Evolutionary conservation across 2,888 invertebrate genomes (phyloP), one percentile per base, ranked within the genome.

Genomic region (Gerris lacustris): DNA sequence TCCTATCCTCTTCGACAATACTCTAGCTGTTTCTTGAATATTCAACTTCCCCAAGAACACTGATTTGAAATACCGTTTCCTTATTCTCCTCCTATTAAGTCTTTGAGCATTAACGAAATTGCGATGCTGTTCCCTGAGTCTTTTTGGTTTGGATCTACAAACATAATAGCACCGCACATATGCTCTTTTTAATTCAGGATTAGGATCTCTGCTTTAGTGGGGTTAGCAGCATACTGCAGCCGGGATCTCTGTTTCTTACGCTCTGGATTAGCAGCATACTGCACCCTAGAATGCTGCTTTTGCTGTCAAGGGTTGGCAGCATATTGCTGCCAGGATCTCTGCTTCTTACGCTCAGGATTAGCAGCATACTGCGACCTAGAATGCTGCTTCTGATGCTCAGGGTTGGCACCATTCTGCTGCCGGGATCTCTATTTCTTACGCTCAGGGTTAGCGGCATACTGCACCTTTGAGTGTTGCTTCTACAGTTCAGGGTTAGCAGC

Each of bases 11-110:
- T n/a, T n/a, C n/a, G n/a, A n/a, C n/a, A n/a, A n/a, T n/a, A n/a
- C 47, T 69, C 7, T 73, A 68, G 18, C 45, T 68, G 17, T 66
- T 63, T 44, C n/a, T 45, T 74, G 18, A 45, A 11, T 44, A 43
- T 71, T 68, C 66, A 47, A 45, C 45, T 71, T 45, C 44, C n/a
- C 69, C 43, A 47, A 45, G 67, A 45, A 63, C 11, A 62, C 63
- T 44, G 64, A 43, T 44, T 9, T 15, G 11, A n/a, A 55, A 15
- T 4, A 11, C 15, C 15, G 9, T 55, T 11, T 11, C 55, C 55
- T 55, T 55, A 5, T 55, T 55, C 2, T 55, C 55, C 55, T 55
- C 55, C 5, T 55, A 55, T 55, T 55, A 15, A 9, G 55, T 15
- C 15, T 55, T 11, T 55, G 55, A 9, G 55, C 9, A 9, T 55